A percentile compares a stretch with the other conserved stretches of the same genome.
Evolutionary conservation across 53 echinoderm and acorn worm species (phyloP).

Genomic region (Holothuria scabra): DNA sequence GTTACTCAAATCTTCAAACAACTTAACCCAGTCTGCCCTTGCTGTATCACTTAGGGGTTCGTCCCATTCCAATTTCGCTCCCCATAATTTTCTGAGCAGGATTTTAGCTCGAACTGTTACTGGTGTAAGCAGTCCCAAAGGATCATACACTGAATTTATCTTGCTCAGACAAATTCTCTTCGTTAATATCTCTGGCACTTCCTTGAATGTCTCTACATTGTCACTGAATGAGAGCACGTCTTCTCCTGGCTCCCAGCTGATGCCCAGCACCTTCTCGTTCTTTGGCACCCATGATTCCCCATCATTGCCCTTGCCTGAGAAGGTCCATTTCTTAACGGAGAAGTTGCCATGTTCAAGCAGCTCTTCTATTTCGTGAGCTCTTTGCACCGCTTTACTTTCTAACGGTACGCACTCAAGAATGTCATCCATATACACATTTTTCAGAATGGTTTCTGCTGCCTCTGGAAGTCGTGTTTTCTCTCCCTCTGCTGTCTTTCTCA

Average conservation of each 20-base stretch:
- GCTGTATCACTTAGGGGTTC: not conserved
- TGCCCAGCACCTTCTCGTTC: conserved; percentile 59
- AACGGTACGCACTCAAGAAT: conserved; percentile 51
- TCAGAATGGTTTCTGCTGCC: conserved; percentile 50
- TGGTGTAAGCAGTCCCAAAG: conserved; percentile 52
- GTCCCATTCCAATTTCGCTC: conserved; percentile 48
- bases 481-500: conserved; percentile 58
- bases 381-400: conserved; percentile 9
- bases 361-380: conserved; percentile 46
- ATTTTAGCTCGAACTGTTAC: conserved; percentile 55
- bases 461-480: conserved; percentile 17
- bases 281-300: conserved; percentile 35
- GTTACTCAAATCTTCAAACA: conserved; percentile 37
- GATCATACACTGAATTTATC: conserved; percentile 62
- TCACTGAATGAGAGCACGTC: conserved; percentile 38
- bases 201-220: conserved; percentile 25
- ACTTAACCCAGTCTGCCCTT: conserved; percentile 11
- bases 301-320: conserved; percentile 25
- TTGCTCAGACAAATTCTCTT: conserved; percentile 60
- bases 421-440: conserved; percentile 61
- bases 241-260: conserved; percentile 49
- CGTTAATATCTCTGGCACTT: conserved; percentile 48
- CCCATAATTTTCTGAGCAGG: conserved; percentile 46
- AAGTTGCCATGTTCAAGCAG: conserved; percentile 59
- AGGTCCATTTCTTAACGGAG: conserved; percentile 50